These are phyloP conservation scores for Periophthalmus modestus DNA, from an alignment of 2,113 vertebrate genomes.

Conservation along the genomic window DNA sequence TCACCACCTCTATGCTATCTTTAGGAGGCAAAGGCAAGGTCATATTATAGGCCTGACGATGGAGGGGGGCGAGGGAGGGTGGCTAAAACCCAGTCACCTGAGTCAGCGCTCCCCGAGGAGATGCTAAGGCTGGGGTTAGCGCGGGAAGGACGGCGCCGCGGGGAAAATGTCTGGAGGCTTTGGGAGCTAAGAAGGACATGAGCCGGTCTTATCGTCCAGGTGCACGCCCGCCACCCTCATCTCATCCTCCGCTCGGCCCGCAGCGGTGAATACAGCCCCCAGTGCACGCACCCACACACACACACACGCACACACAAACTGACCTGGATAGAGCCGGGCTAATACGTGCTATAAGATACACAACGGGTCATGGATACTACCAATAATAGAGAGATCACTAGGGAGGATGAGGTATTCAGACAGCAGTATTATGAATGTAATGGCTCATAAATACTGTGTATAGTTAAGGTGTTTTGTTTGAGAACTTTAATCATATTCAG, in stretches of 20 bases:
- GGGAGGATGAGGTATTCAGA: background rate
- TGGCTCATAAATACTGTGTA: background rate
- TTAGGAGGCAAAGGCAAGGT: slow-evolving; percentile 77
- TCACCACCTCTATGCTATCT: slow-evolving; percentile 31
- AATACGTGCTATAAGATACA: slow-evolving; percentile 35
- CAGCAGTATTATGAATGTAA: background rate
- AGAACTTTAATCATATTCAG: background rate
- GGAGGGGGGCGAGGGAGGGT: slow-evolving; percentile 35
- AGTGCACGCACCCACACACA: slow-evolving; percentile 29
- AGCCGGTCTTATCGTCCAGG: slow-evolving; percentile 71
- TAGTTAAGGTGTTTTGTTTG: background rate
- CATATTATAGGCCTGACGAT: slow-evolving; percentile 57
- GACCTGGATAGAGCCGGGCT: slow-evolving; percentile 56
- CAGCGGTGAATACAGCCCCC: slow-evolving; percentile 65
- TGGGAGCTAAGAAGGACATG: slow-evolving; percentile 74
- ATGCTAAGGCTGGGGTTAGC: slow-evolving; percentile 41
- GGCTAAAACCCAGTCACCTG: slow-evolving; percentile 79
- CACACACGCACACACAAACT: slow-evolving; percentile 44
- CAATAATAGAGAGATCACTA: slow-evolving; percentile 9
- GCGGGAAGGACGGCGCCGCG: slow-evolving; percentile 51
- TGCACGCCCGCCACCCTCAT: slow-evolving; percentile 70
- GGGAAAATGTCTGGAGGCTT: slow-evolving; percentile 34
- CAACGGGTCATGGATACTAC: slow-evolving; percentile 17
- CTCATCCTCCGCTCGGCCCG: slow-evolving; percentile 66
- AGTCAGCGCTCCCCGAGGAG: slow-evolving; percentile 82